Conservation (phyloP, 2,797 vertebrate genomes). For the Pseudochirops corinnae region DNA sequence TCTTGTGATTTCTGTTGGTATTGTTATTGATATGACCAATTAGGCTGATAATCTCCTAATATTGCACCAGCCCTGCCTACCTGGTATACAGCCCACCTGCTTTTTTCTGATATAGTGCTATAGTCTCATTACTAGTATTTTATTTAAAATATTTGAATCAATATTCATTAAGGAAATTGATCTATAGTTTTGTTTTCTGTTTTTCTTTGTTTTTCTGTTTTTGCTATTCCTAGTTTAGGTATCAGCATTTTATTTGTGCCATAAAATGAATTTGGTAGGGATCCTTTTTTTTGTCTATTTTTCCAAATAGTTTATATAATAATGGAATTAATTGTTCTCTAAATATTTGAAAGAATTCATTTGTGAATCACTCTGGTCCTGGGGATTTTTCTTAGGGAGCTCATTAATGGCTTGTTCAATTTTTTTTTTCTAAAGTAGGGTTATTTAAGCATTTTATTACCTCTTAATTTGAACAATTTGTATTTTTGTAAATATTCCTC, state of each 20-base stretch:
- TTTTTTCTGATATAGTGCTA: neutral
- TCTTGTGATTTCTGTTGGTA: neutral
- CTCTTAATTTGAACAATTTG: neutral
- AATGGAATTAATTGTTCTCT: no score
- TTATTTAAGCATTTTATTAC: neutral
- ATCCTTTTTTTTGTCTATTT: neutral
- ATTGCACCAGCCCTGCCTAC: neutral
- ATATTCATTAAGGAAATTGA: neutral
- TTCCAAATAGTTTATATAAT: neutral
- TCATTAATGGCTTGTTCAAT: neutral
- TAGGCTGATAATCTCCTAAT: neutral
- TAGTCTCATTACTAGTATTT: neutral
- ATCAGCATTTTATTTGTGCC: neutral
- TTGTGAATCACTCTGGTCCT: neutral
- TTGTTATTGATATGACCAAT: neutral
- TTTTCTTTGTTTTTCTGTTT: neutral
- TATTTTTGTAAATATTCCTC: neutral
- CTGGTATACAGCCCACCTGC: neutral
- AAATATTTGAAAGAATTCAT: neutral
- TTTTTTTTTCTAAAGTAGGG: neutral
- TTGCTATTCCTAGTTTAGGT: no score
- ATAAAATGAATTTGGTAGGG: neutral
- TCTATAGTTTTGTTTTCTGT: neutral
- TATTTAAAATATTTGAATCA: neutral
- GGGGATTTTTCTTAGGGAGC: neutral